Percentiles rank a stretch among this genome's conserved stretches.
These are phyloP conservation scores for Bambusicola thoracicus DNA, from an alignment of 2,113 vertebrate genomes.

Conservation along the genomic window DNA sequence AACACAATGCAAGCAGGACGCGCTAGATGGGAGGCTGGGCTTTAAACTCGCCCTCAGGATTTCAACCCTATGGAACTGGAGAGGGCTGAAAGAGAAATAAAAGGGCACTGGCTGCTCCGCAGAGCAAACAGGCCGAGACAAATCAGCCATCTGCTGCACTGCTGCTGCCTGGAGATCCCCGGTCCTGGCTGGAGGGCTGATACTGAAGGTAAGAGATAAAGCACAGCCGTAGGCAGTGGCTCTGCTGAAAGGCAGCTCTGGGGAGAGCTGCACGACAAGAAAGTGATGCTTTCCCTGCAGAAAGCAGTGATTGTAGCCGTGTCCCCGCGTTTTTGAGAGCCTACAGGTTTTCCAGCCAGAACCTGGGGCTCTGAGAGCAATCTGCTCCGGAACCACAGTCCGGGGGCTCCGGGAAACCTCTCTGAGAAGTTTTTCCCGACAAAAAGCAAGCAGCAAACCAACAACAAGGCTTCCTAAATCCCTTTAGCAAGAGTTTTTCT, in stretches of 20 bases:
- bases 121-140: not conserved
- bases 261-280: not conserved
- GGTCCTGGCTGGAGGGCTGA: not conserved
- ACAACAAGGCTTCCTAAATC: not conserved
- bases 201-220: slow-evolving; percentile 34
- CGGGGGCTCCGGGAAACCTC: not conserved
- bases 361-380: not conserved
- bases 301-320: not conserved
- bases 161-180: slow-evolving; percentile 11
- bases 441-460: not conserved
- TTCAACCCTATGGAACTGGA: slow-evolving; percentile 8
- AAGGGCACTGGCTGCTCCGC: not conserved
- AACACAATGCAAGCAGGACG: slow-evolving; percentile 33
- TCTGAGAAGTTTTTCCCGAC: not conserved
- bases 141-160: not conserved
- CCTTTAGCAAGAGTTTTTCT: not conserved
- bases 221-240: not conserved
- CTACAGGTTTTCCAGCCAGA: not conserved
- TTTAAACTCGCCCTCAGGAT: not conserved
- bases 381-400: not conserved
- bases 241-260: not conserved
- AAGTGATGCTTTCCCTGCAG: not conserved
- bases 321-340: not conserved
- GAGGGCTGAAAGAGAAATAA: not conserved
- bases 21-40: slow-evolving; percentile 55